These are phyloP conservation scores for Pygoscelis adeliae DNA, from an alignment of 2,113 vertebrate species.

Conservation along the genomic window DNA sequence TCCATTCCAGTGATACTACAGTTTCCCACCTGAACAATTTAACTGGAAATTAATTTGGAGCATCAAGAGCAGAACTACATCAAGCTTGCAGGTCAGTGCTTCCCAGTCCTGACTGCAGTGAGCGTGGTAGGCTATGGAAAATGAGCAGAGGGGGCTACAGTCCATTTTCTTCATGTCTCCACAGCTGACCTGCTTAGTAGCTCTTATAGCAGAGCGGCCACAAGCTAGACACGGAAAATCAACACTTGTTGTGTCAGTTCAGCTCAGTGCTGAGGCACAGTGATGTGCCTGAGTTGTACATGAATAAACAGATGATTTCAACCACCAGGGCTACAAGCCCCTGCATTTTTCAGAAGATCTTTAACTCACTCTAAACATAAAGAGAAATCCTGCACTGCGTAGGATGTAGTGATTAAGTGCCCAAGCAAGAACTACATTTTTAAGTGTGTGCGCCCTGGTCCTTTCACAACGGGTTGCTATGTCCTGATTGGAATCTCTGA, in stretches of 20 bases:
- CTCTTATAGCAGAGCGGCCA: conserved; percentile 34
- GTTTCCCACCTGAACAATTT: conserved; percentile 36
- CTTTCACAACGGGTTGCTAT: not conserved
- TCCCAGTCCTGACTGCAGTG: not conserved
- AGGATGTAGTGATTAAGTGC: not conserved
- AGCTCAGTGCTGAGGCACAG: conserved; percentile 36
- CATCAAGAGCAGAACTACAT: conserved; percentile 8
- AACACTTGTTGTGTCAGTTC: conserved; percentile 59
- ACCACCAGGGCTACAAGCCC: not conserved
- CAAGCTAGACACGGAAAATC: conserved; percentile 49
- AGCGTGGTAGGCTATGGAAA: not conserved
- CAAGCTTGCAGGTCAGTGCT: conserved; percentile 21
- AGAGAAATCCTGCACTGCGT: not conserved
- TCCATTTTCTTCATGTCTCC: conserved; percentile 42
- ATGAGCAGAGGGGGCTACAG: not conserved
- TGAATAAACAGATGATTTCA: conserved; percentile 59
- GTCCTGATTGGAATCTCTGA: not conserved
- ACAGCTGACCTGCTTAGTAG: conserved; percentile 53
- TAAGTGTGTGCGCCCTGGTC: not conserved
- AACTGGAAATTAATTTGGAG: conserved; percentile 14
- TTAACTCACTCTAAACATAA: not conserved
- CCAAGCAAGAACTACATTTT: not conserved
- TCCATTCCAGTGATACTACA: not conserved
- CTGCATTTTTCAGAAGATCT: conserved; percentile 51
- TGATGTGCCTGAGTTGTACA: conserved; percentile 53